Evolutionary conservation across 1,140 invertebrate genomes (phyloP).

Genomic region (Cydia strobilella): DNA sequence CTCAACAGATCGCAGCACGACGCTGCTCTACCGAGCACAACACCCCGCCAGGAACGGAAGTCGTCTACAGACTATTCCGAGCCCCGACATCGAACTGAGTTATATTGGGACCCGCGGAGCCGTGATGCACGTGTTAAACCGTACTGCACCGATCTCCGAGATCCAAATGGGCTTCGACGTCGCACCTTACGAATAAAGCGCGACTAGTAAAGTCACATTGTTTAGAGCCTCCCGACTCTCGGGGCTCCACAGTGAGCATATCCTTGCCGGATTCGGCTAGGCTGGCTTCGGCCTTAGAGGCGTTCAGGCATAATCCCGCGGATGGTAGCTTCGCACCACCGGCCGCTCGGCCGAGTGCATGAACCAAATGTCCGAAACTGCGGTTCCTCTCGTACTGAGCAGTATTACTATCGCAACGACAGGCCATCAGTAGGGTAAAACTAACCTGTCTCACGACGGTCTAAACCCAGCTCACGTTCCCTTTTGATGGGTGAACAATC

Average conservation of each 20-base stretch:
- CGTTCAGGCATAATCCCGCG: conserved; percentile 91
- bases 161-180: conserved; percentile 90
- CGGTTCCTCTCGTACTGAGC: conserved; percentile 84
- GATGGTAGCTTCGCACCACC: conserved; percentile 90
- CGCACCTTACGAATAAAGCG: conserved; percentile 88
- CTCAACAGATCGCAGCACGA: conserved; percentile 80
- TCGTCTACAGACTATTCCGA: conserved; percentile 83
- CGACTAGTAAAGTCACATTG: conserved; percentile 83
- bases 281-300: conserved; percentile 89
- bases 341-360: conserved; percentile 84
- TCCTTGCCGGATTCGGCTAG: conserved; percentile 82
- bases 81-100: conserved; percentile 82
- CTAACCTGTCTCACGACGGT: conserved; percentile 90
- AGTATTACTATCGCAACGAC: conserved; percentile 80
- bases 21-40: conserved; percentile 83
- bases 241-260: conserved; percentile 74
- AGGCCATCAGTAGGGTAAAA: conserved; percentile 83
- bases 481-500: conserved; percentile 90
- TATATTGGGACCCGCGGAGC: conserved; percentile 59
- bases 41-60: conserved; percentile 82
- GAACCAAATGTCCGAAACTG: conserved; percentile 88
- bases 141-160: conserved; percentile 72
- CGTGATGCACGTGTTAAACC: conserved; percentile 72
- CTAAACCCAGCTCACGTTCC: conserved; percentile 89
- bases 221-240: conserved; percentile 81